Conservation (phyloP, 2,797 vertebrate species). For the Takifugu ocellatus region DNA sequence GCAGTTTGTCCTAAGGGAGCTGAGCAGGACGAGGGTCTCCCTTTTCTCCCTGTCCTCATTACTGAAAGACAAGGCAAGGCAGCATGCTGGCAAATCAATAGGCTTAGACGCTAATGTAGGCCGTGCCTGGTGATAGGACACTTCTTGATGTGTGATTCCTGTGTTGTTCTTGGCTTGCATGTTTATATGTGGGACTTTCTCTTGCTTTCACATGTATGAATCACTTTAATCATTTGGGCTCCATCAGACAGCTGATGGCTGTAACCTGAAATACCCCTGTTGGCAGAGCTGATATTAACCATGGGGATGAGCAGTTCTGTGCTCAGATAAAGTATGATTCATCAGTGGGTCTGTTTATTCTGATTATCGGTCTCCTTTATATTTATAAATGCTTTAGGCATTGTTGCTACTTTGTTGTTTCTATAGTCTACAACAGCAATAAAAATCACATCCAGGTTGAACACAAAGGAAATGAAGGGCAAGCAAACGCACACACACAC, state of each 20-base stretch:
- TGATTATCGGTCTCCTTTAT: conserved; percentile 29
- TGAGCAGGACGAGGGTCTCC: conserved; percentile 64
- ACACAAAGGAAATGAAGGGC: too few species aligned
- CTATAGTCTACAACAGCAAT: too few species aligned
- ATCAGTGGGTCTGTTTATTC: conserved; percentile 53
- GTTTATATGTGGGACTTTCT: conserved; percentile 18
- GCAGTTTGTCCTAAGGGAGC: conserved; percentile 64
- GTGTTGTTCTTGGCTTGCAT: conserved; percentile 19
- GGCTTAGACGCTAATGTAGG: conserved; percentile 68
- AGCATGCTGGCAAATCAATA: conserved; percentile 74
- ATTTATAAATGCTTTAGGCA: conserved; percentile 45
- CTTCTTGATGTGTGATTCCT: conserved; percentile 31
- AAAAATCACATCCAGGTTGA: conserved; percentile 4
- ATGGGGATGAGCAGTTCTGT: conserved; percentile 51
- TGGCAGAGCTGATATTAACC: conserved; percentile 59
- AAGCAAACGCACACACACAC: conserved; percentile 2
- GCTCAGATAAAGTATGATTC: conserved; percentile 54
- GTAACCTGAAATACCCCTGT: conserved; percentile 38
- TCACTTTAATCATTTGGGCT: conserved; percentile 47
- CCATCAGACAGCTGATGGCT: conserved; percentile 35
- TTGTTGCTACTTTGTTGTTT: conserved; percentile 54
- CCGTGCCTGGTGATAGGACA: conserved; percentile 58
- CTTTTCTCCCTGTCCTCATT: conserved; percentile 78
- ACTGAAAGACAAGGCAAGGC: conserved; percentile 69
- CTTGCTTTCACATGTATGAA: conserved; percentile 11